Base-by-base conservation (phyloP, 2,888 invertebrate genomes). In the Linyphia triangularis region DNA sequence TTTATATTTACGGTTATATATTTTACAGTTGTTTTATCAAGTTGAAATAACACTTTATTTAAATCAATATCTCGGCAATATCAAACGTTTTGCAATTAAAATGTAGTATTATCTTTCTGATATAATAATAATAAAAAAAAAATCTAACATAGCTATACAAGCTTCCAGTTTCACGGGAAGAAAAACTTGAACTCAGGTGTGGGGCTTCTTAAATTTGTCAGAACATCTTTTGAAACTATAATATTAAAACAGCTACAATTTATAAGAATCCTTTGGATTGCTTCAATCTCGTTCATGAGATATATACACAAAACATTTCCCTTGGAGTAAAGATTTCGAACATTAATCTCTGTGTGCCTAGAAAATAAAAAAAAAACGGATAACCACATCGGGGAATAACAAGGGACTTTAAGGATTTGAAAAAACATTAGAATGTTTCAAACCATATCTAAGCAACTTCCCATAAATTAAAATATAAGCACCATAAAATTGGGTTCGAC, bases 271-370 rank as follows among this genome's bases (percentile, higher is more conserved):
- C 22, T 16, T 37, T 16, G 37, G 40, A 33, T 57, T 33, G 19
- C 28, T 2, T n/a, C n/a, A 40, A 73, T 51, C 73, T 30, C 73
- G 83, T 83, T 83, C 65, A 73, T 73, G 51, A 65, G 51, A 51
- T 59, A 10, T 24, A n/a, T n/a, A 13, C 37, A 33, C n/a, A 65
- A 67, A 69, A 24, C 37, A 57, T 59, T 81, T 70, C 79, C 70
- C 65, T 24, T 24, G 26, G 43, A 67, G 67, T 51, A 43, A 69
- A 81, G 24, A 33, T 10, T 19, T 40, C 5, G 30, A 57, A 57
- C 73, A 73, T 83, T 73, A 73, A 75, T 83, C 83, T 75, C 33
- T 43, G 73, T 51, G 73, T 83, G 83, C 73, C 26, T 43, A 30
- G 83, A 73, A 83, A 83, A 51, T 57, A 33, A 19, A 57, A 73